Conservation (phyloP, 2,113 vertebrate genomes). For the Taxidea taxus region DNA sequence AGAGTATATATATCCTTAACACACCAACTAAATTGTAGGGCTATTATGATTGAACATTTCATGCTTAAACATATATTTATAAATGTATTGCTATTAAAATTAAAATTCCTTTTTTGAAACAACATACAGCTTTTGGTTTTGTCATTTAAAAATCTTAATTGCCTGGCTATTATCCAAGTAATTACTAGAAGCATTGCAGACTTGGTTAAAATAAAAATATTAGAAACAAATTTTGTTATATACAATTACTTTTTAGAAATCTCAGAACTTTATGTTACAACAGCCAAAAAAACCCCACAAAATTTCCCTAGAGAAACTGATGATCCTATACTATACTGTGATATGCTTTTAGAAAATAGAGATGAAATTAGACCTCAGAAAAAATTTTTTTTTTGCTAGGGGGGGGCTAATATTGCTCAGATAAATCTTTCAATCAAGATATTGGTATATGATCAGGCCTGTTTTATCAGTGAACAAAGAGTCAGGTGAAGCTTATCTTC, state of each 20-base stretch:
- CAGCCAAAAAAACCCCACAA: background rate
- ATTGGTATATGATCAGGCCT: background rate
- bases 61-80: background rate
- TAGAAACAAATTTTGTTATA: background rate
- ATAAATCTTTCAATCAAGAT: background rate
- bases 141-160: slow-evolving; percentile 3
- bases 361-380: background rate
- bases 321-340: background rate
- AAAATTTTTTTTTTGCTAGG: background rate
- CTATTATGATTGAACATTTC: background rate
- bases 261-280: background rate
- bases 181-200: background rate
- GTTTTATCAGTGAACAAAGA: background rate
- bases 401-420: background rate
- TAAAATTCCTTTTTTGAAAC: background rate
- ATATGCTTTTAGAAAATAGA: background rate
- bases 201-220: slow-evolving; percentile 24
- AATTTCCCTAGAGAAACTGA: background rate
- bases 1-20: background rate
- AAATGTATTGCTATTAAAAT: background rate
- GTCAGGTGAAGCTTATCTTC: background rate
- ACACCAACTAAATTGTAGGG: background rate
- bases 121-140: background rate
- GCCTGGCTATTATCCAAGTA: background rate
- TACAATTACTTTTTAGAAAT: background rate